phyloP scores from a whole-genome alignment of 2,113 vertebrate species.

The Tachuris rubrigastra region DNA sequence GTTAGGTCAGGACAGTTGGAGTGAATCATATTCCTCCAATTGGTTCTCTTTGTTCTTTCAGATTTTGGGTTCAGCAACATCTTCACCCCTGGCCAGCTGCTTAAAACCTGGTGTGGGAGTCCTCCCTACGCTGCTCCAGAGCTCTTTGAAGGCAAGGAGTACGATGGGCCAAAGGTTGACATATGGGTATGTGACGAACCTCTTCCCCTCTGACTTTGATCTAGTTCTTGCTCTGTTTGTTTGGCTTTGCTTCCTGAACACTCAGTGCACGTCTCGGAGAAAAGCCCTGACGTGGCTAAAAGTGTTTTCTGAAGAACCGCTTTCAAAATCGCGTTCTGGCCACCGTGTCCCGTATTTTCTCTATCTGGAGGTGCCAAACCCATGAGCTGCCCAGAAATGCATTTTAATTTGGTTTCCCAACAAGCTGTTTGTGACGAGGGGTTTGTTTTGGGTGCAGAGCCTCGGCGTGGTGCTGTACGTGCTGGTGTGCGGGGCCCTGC shows the following conservation, averaged over 20 bases:
- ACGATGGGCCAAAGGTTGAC: constrained; percentile 98
- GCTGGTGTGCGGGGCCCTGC: constrained; percentile 94
- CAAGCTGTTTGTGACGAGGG: background rate
- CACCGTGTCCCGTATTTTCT: fast-evolving
- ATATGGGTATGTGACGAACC: constrained; percentile 85
- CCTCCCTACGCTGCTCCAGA: constrained; percentile 96
- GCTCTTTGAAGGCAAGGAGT: constrained; percentile 97
- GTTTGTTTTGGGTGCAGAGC: constrained; percentile 76
- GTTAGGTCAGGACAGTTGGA: background rate
- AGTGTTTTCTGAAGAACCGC: fast-evolving
- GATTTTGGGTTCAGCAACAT: constrained; percentile 99
- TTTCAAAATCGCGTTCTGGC: background rate
- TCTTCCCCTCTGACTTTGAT: background rate
- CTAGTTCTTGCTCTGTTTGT: background rate
- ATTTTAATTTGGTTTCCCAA: fast-evolving
- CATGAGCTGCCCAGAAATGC: fast-evolving
- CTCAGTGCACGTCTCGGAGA: fast-evolving
- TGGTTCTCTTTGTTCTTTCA: background rate
- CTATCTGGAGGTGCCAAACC: background rate
- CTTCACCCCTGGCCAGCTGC: constrained; percentile 93
- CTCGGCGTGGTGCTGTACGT: constrained; percentile 96
- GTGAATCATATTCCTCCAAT: background rate
- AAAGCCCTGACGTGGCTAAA: background rate
- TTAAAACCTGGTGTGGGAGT: constrained; percentile 99
- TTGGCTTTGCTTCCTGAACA: background rate